These are phyloP conservation scores for Sycophaga agraensis DNA, from an alignment of 1,140 invertebrate species.

Conservation along the genomic window DNA sequence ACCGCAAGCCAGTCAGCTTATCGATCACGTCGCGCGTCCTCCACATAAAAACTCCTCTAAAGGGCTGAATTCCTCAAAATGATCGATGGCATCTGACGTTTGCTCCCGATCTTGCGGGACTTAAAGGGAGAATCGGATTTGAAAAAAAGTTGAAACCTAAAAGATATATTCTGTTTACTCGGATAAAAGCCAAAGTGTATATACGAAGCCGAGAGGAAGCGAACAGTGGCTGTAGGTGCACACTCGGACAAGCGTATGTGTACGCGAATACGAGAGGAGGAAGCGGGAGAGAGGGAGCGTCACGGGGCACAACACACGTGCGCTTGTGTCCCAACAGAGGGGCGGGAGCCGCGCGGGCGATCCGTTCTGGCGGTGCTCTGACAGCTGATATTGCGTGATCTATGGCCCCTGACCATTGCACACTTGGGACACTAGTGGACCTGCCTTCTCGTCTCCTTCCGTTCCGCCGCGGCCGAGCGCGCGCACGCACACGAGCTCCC, in stretches of 20 bases:
- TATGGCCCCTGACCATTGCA: slow-evolving; percentile 56
- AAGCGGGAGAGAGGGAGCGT: not conserved
- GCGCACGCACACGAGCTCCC: not conserved
- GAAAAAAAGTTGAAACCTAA: too few relatives aligned
- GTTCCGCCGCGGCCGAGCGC: not conserved
- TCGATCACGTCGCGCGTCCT: too few relatives aligned
- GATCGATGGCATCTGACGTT: too few relatives aligned
- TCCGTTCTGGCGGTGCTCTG: slow-evolving; percentile 45
- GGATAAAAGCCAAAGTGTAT: not conserved
- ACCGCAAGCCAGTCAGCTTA: too few relatives aligned
- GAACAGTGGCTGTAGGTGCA: too few relatives aligned
- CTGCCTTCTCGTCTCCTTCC: not conserved
- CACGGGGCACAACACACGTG: slow-evolving; percentile 3
- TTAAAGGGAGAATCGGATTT: too few relatives aligned
- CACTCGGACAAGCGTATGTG: not conserved
- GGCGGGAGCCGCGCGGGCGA: slow-evolving; percentile 30
- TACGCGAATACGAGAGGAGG: not conserved
- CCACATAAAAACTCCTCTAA: too few relatives aligned
- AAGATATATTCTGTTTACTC: too few relatives aligned
- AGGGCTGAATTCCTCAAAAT: too few relatives aligned
- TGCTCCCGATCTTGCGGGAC: too few relatives aligned
- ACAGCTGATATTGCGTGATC: slow-evolving; percentile 60
- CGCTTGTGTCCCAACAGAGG: not conserved
- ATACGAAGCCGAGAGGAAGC: too few relatives aligned
- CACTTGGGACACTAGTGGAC: slow-evolving; percentile 48